Evolutionary conservation across 2,797 vertebrate species (phyloP).

Genomic region (Enteromius radiatus): DNA sequence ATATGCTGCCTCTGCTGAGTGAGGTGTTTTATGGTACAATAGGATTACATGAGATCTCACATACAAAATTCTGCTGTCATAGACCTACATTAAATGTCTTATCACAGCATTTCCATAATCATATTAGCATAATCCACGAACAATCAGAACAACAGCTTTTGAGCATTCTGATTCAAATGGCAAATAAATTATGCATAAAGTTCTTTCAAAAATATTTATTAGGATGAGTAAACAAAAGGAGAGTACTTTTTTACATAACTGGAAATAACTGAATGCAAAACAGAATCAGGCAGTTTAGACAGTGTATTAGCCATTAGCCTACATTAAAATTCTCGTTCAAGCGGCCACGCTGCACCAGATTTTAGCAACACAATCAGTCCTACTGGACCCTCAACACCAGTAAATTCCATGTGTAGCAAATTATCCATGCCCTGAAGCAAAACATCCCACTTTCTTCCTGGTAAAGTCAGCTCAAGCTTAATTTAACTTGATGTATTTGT

Average conservation of each 20-base stretch:
- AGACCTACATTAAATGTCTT: constrained; percentile 12
- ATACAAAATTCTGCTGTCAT: constrained; percentile 25
- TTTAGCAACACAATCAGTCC: background rate
- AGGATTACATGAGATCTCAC: constrained; percentile 27
- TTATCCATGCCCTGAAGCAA: constrained; percentile 24
- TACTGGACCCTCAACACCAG: constrained; percentile 11
- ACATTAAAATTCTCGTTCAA: constrained; percentile 13
- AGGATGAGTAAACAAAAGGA: constrained; percentile 23
- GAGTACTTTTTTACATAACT: background rate
- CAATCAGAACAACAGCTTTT: constrained; percentile 9
- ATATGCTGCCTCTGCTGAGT: background rate
- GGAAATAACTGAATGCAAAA: constrained; percentile 16
- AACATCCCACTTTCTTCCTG: constrained; percentile 31
- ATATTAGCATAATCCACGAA: constrained; percentile 17
- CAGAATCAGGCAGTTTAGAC: background rate
- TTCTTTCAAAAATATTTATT: constrained; percentile 53
- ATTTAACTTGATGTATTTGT: background rate
- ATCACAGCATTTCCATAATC: constrained; percentile 2
- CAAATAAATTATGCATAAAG: constrained; percentile 1
- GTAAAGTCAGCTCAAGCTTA: constrained; percentile 26
- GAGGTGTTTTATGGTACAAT: constrained; percentile 6
- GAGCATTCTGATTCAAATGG: background rate
- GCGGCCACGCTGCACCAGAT: constrained; percentile 21
- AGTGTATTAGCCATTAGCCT: too few species aligned
- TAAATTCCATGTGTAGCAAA: constrained; percentile 26